Evolutionary conservation across 2,888 invertebrate species (phyloP), one percentile per base, ranked within the genome.

Genomic region (Zygothrica quintamaculata): DNA sequence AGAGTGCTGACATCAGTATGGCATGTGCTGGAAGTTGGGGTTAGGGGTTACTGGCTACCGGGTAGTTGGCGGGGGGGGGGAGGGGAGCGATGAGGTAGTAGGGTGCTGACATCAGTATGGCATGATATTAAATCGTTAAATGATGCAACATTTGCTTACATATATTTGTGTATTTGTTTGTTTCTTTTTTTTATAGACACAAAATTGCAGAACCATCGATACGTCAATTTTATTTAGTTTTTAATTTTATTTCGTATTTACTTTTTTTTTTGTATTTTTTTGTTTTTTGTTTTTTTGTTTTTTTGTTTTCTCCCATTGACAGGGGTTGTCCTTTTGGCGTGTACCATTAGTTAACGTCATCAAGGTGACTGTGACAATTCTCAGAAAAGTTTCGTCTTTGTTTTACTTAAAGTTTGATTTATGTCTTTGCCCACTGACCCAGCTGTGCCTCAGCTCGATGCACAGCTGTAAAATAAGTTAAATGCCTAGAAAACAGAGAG

Each of bases 301-400:
- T 18, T 16, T 33, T 56, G 43, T 34, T 36, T 26, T 55, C 48
- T 26, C 52, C 44, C 68, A 61, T 70, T 69, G 39, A 52, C 42
- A 39, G 48, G 36, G 12, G 51, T 22, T 31, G 46, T 48, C 42
- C 46, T 37, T 12, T 39, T 46, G 55, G 50, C 57, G 43, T 46
- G 51, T 50, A 69, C 66, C 74, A 77, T 77, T 77, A 77, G 77
- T 77, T 74, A 77, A 77, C 77, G 77, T 77, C 77, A 68, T 64
- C 61, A 46, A 37, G 60, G 50, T 57, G 60, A 42, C 65, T 55
- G 22, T 46, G 40, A 26, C 9, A 31, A 37, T 22, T 12, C 44
- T 42, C n/a, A n/a, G n/a, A 29, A 15, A 12, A 25, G 39, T 33
- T 33, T 36, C 46, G 40, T 36, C 50, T 52, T 65, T 60, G 74